Percentiles rank a stretch among this genome's conserved stretches.
Evolutionary conservation across 2,888 invertebrate species (phyloP).

Genomic region (Meteorus cinctellus): DNA sequence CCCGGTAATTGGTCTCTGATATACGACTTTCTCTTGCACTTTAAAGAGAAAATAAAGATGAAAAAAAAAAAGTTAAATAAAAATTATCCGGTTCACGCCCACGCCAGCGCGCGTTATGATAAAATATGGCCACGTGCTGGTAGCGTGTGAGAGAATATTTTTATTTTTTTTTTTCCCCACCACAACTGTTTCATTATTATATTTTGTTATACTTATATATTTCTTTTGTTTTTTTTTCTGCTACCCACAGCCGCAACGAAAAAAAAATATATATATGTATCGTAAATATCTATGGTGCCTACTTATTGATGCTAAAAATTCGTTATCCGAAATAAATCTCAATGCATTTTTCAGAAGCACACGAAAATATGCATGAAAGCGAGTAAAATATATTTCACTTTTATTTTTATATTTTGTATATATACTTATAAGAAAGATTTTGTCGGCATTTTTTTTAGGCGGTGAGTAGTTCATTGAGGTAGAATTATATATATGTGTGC

Average conservation of each 20-base stretch:
- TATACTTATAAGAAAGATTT: background rate
- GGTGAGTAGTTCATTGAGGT: constrained; percentile 9
- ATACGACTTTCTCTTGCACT: constrained; percentile 66
- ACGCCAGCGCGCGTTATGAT: constrained; percentile 54
- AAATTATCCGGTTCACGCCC: constrained; percentile 71
- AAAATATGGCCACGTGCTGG: constrained; percentile 63
- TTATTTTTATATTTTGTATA: constrained; percentile 2
- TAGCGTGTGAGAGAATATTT: constrained; percentile 38
- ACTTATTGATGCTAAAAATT: constrained; percentile 22
- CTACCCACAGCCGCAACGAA: background rate
- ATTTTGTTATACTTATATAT: constrained; percentile 1
- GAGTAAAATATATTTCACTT: constrained; percentile 14
- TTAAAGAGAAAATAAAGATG: constrained; percentile 18
- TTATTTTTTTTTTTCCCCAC: constrained; percentile 27
- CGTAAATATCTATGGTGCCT: background rate
- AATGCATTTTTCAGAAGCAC: constrained; percentile 3
- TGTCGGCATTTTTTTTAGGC: constrained; percentile 9
- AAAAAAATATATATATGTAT: background rate
- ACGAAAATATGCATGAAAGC: constrained; percentile 14
- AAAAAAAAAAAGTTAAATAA: constrained; percentile 35
- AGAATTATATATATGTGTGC: background rate
- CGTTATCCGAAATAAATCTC: constrained; percentile 21
- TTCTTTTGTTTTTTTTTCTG: background rate
- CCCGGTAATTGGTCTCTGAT: constrained; percentile 62
- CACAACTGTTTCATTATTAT: constrained; percentile 8